Base-by-base conservation (phyloP, 1,140 invertebrate species). In the Zaprionus gabonicus region DNA sequence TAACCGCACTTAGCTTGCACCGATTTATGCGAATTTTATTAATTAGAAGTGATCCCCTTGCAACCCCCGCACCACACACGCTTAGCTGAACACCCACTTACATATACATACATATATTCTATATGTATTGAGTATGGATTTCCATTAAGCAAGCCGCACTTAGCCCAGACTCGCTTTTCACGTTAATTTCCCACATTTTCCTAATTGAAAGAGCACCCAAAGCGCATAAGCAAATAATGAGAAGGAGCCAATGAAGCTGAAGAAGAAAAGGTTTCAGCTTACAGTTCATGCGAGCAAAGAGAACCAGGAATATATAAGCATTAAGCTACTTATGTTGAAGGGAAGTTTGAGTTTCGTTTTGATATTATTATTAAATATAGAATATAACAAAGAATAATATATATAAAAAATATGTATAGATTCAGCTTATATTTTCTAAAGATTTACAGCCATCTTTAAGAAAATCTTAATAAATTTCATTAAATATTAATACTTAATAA, bases 131-230 rank as follows among this genome's bases (percentile, higher is more conserved):
- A 17, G 41, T 44, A 46, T 46, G 41, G n/a, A 46, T 46, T 46
- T 46, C n/a, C n/a, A 46, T 51, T 25, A 51, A 13, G 46, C 46
- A 51, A 51, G 12, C 7, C 46, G 46, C 46, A 49, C 46, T 49
- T 49, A 20, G 46, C 17, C 4, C 17, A 49, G 46, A 49, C 17
- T 49, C n/a, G 9, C 9, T 51, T 51, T 51, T 25, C 46, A 17
- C 41, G 6, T 9, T 46, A 17, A 46, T 46, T 46, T 46, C n/a
- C n/a, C 41, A 34, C 20, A 23, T 25, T 25, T 25, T 12, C 46
- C 20, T 13, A 23, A 51, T 51, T 51, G n/a, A 51, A 51, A 51
- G 46, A 51, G 46, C 46, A 41, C 4, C 38, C 46, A 49, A 56
- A 31, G 23, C 4, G 5, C 31, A 56, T 13, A 10, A 31, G 13